Evolutionary conservation across 2,797 vertebrate species (phyloP).

Genomic region (Sebastes hopkinsi): DNA sequence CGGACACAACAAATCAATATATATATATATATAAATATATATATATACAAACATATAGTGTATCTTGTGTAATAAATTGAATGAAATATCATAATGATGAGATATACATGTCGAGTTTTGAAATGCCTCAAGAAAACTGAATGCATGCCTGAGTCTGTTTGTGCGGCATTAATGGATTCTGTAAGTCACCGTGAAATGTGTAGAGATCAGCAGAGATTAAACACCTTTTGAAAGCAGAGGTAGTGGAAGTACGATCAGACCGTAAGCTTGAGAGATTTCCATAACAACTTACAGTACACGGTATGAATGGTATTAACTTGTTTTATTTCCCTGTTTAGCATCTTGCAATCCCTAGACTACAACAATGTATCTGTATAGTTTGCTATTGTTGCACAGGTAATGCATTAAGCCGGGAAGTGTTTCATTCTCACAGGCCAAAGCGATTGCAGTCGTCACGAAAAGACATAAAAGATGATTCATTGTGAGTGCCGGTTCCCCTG

Average conservation of each 20-base stretch:
- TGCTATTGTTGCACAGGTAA: neutral
- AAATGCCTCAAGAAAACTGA: neutral
- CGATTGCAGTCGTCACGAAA: neutral
- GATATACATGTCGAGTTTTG: neutral
- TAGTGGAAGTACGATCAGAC: neutral
- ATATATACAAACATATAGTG: no score
- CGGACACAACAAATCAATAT: no score
- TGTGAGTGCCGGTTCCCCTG: neutral
- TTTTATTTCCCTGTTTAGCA: neutral
- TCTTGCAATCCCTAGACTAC: neutral
- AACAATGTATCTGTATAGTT: neutral
- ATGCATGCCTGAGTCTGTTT: neutral
- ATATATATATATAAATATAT: no score
- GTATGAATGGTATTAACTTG: neutral
- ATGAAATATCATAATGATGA: no score
- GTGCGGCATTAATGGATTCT: neutral
- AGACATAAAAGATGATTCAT: conserved; percentile 39
- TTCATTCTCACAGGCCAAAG: neutral
- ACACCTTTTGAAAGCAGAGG: neutral
- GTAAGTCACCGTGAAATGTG: neutral
- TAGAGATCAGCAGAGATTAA: neutral
- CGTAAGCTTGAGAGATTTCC: neutral
- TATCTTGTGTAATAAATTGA: no score
- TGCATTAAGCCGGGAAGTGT: neutral
- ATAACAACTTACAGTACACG: neutral